Conservation (phyloP, 2,888 invertebrate genomes). For the Agrochola circellaris region DNA sequence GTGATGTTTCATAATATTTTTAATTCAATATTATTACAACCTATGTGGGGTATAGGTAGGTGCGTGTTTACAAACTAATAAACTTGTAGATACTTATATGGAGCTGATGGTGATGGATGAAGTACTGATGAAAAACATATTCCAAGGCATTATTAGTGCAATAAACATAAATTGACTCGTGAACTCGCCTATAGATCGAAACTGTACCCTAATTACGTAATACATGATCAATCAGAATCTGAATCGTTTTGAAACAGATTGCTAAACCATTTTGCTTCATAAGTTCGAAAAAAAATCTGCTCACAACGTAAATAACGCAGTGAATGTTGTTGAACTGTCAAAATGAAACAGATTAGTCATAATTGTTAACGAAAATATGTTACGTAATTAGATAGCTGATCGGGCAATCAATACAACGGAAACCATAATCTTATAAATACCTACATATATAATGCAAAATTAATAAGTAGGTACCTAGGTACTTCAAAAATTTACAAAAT, state of each 20-base stretch:
- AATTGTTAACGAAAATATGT: no score
- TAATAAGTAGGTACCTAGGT: background rate
- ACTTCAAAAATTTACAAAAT: constrained; percentile 95
- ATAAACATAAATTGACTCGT: background rate
- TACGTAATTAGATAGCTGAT: no score
- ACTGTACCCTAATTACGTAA: no score
- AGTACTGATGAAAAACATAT: background rate
- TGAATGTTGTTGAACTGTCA: no score
- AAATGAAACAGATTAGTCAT: no score
- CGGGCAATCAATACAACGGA: background rate
- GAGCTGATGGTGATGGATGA: background rate
- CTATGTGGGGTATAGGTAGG: background rate
- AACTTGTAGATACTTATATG: background rate
- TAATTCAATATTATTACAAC: constrained; percentile 16
- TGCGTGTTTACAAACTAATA: background rate
- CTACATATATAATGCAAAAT: background rate
- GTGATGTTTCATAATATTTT: background rate
- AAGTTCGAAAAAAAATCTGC: no score
- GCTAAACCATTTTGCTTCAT: no score
- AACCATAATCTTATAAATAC: background rate
- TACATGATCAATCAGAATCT: no score
- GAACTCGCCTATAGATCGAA: background rate
- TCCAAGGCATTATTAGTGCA: background rate
- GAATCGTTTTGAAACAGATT: no score
- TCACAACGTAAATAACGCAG: no score